Evolutionary conservation across 2,113 vertebrate genomes (phyloP).

Genomic region (Petaurus breviceps): DNA sequence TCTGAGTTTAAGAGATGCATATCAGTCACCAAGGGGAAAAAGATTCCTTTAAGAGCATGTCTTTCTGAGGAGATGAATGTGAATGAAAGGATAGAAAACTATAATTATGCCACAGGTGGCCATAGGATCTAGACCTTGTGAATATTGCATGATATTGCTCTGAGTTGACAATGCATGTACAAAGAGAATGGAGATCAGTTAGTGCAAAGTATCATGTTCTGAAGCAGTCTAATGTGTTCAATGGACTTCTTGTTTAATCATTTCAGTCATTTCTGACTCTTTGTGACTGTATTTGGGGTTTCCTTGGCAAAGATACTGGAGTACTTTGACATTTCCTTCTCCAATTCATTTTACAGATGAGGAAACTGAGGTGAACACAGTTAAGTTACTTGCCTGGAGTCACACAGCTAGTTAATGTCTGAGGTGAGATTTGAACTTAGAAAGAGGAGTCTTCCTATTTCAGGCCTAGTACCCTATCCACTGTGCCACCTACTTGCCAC

Average conservation of each 20-base stretch:
- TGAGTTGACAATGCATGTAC: neutral
- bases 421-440: neutral
- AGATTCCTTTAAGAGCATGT: neutral
- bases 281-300: neutral
- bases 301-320: neutral
- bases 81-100: neutral
- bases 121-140: neutral
- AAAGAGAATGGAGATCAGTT: neutral
- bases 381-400: too few species aligned
- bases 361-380: too few species aligned
- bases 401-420: neutral
- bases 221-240: neutral
- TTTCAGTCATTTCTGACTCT: neutral
- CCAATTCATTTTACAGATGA: too few species aligned
- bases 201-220: neutral
- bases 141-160: neutral
- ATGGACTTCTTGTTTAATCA: neutral
- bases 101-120: neutral
- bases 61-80: neutral
- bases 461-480: neutral
- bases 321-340: neutral
- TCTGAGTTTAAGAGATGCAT: neutral
- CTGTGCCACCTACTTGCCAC: neutral
- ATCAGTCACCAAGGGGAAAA: neutral
- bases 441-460: neutral